A percentile compares a stretch with the other conserved stretches of the same genome.
Conservation (phyloP, 2,888 invertebrate genomes). For the Tetragonula carbonaria region DNA sequence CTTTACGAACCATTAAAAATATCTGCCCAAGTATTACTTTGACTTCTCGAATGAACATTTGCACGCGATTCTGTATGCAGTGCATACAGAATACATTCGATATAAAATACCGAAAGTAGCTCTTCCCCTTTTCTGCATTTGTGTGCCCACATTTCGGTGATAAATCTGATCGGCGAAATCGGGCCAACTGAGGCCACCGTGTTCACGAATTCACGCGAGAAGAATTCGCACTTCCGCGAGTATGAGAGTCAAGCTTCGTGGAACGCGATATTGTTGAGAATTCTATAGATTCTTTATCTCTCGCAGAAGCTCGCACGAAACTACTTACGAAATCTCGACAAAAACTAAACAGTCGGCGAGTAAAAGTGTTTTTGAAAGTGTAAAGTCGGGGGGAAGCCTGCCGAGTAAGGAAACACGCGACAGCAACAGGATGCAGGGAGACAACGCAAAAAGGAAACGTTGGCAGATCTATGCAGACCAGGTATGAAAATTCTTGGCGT, state of each 20-base stretch:
- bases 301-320: too few species aligned
- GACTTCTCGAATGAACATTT: conserved; percentile 6
- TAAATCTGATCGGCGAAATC: conserved; percentile 12
- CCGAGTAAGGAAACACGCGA: background rate
- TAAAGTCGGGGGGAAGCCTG: too few species aligned
- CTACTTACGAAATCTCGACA: background rate
- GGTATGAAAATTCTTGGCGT: conserved; percentile 33
- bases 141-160: conserved; percentile 11
- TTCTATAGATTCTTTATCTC: background rate
- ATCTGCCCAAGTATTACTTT: conserved; percentile 26
- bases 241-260: background rate
- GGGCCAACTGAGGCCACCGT: background rate
- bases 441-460: background rate
- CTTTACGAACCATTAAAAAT: conserved; percentile 32
- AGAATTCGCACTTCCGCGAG: conserved; percentile 6
- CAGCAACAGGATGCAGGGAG: background rate
- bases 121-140: conserved; percentile 18
- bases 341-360: background rate
- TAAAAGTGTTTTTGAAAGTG: background rate
- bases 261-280: background rate
- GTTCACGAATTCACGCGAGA: conserved; percentile 15
- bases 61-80: background rate
- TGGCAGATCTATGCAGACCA: background rate
- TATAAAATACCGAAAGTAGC: background rate
- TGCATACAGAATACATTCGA: too few species aligned